These are phyloP conservation scores for Corydoras sp. DNA, from an alignment of 2,113 vertebrate species.

Conservation along the genomic window DNA sequence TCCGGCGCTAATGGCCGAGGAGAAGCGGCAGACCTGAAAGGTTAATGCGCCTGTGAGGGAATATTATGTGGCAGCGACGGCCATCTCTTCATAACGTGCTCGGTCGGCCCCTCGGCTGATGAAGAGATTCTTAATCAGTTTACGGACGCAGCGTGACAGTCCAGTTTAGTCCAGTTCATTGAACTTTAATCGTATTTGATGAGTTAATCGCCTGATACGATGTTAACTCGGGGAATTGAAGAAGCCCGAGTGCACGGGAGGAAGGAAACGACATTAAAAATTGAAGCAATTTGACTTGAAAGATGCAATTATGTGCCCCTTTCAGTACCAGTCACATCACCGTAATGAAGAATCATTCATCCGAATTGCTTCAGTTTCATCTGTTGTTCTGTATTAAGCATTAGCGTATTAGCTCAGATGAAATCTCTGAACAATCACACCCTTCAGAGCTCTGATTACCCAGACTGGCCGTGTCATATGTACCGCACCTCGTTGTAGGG, in stretches of 20 bases:
- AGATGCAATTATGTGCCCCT: background rate
- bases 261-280: background rate
- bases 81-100: constrained; percentile 56
- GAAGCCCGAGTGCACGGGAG: background rate
- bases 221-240: constrained; percentile 37
- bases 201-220: constrained; percentile 46
- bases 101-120: constrained; percentile 33
- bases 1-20: constrained; percentile 11
- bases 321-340: background rate
- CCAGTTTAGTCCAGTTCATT: constrained; percentile 38
- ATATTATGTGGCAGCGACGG: constrained; percentile 50
- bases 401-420: too few relatives aligned
- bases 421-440: too few relatives aligned
- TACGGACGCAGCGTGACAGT: constrained; percentile 23
- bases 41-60: constrained; percentile 61
- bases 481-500: too few relatives aligned
- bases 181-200: constrained; percentile 47
- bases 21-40: constrained; percentile 41
- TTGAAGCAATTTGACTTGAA: background rate
- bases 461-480: too few relatives aligned
- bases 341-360: background rate
- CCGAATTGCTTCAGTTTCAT: background rate
- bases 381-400: background rate
- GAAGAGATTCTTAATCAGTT: constrained; percentile 31
- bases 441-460: too few relatives aligned